Base-by-base conservation (phyloP, 2,888 invertebrate genomes). In the Diarsia dahlii region DNA sequence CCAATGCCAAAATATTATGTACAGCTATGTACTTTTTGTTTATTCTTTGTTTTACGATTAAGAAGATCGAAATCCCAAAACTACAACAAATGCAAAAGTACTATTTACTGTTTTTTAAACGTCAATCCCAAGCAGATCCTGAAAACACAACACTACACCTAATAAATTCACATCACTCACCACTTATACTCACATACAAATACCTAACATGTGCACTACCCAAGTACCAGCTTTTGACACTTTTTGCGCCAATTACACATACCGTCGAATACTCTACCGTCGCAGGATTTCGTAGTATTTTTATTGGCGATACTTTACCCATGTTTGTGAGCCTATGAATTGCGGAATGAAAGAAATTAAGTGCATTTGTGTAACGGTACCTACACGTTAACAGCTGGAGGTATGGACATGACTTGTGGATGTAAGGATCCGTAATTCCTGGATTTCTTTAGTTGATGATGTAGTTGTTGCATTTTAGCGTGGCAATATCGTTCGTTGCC, bases 181-280 rank as follows among this genome's bases (percentile, higher is more conserved):
- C 34, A 52, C 56, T 34, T 71, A 23, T 64, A n/a, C 60, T 71
- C 67, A n/a, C 64, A 75, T 70, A 84, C 28, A 68, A 68, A 65
- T 54, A 45, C 50, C 23, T 46, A 71, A 58, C 71, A 87, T 74
- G 71, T 56, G 28, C 71, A 71, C 70, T 76, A 77, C 78, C 71
- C 70, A 39, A 39, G 39, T 39, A 74, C 58, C 66, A 82, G 67
- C 46, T 70, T 74, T 71, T 84, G 39, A 67, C 70, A 78, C 85
- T 94, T 94, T 93, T 94, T 94, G 89, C 87, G 73, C 77, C 86
- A 94, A 94, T 94, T 92, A 93, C 90, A 87, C 89, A 91, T 92
- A 81, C 89, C 89, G 54, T 58, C 50, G 62, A 79, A 85, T 87
- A 34, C 78, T 87, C 85, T 76, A 54, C 52, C 63, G 56, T 78